Evolutionary conservation across 2,797 vertebrate species (phyloP), one percentile per base, ranked within the genome.

Genomic region (Enteromius thamalakanensis): DNA sequence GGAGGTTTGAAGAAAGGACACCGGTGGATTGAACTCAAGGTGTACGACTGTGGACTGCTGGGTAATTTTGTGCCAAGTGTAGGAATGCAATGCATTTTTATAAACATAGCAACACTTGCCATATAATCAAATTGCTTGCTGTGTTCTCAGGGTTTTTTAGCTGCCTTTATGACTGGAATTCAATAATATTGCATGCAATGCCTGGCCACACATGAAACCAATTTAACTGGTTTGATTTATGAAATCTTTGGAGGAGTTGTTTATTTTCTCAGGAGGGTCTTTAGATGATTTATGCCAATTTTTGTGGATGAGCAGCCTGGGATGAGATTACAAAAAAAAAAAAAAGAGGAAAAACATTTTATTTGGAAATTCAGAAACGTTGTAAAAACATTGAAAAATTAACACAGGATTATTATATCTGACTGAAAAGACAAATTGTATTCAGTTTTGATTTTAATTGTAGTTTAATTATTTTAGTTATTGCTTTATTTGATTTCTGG

Each of bases 31-130:
- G 47, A 51, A 40, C 83, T 86, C 87, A 89, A 91, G 86, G 79
- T 85, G 79, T 85, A 72, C 81, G 87, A 45, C 79, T 70, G 49
- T 42, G 53, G 49, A 32, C 26, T 55, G 11, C 21, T 40, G 64
- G 49, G 76, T 85, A 69, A 86, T 90, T 90, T 88, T 79, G 71
- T 86, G 86, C 84, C 82, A 86, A 90, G 90, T 88, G 85, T 29
- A 19, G 9, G 47, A 64, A 29, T 64, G 40, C 1, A 64, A 60
- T 77, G 23, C 23, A n/a, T 78, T 64, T 64, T 49, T 15, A 65
- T 49, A 34, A 65, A 64, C 26, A 62, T 3, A 60, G 34, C 15
- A 62, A 14, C 10, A 32, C 17, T 78, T 32, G 21, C 10, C 42
- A 23, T 49, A 5, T 65, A 67, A 64, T 62, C n/a, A 6, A 62